These are phyloP conservation scores for Melinopterus prodromus DNA, from an alignment of 2,888 invertebrate species.

Conservation along the genomic window DNA sequence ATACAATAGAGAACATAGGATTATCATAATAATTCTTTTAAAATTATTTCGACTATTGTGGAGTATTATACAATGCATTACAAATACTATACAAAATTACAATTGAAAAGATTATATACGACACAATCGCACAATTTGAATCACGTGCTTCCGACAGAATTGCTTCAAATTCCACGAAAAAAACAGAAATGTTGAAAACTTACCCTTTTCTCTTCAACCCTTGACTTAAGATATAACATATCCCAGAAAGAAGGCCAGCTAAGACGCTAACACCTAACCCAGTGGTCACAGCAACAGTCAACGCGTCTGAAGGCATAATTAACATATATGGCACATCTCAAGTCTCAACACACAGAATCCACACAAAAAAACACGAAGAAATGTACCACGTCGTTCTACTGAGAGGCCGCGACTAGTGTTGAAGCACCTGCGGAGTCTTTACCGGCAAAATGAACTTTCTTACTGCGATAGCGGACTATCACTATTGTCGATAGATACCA, in stretches of 20 bases:
- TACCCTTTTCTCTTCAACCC: conserved; percentile 66
- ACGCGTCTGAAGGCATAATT: conserved; percentile 63
- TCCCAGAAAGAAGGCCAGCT: conserved; percentile 74
- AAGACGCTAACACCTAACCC: conserved; percentile 71
- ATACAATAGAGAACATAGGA: too few relatives aligned
- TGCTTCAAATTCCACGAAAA: not conserved
- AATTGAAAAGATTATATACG: not conserved
- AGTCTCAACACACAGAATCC: not conserved
- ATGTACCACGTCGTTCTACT: not conserved
- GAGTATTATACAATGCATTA: too few relatives aligned
- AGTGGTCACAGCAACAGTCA: conserved; percentile 65
- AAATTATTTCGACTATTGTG: too few relatives aligned
- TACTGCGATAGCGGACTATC: not conserved
- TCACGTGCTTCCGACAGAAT: not conserved
- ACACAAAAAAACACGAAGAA: conserved; percentile 11
- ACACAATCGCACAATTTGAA: not conserved
- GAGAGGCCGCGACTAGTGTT: not conserved
- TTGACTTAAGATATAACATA: conserved; percentile 70
- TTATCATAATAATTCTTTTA: too few relatives aligned
- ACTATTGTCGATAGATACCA: not conserved
- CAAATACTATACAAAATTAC: not conserved
- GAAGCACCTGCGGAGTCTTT: not conserved
- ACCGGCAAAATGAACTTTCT: not conserved
- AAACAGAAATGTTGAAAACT: not conserved
- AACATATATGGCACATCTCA: not conserved